Conservation (phyloP, 2,113 vertebrate genomes). For the Polypterus bichir region DNA sequence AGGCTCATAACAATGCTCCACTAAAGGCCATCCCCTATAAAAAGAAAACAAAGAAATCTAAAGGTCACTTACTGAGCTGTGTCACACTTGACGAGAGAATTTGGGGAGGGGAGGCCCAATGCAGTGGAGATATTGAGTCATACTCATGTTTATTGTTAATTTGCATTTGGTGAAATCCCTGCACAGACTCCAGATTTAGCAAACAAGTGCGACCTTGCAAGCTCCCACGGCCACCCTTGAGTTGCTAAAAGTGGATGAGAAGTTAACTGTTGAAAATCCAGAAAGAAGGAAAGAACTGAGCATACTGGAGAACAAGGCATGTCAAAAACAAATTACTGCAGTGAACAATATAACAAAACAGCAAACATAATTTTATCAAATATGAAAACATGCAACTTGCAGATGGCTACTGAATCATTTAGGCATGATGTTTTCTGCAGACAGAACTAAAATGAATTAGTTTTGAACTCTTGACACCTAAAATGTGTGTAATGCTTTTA, state of each 20-base stretch:
- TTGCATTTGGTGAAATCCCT: constrained; percentile 72
- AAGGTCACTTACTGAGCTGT: background rate
- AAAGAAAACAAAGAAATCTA: background rate
- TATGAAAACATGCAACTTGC: too few species aligned
- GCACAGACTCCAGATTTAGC: constrained; percentile 43
- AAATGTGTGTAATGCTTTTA: too few species aligned
- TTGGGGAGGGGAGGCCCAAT: background rate
- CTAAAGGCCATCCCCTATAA: background rate
- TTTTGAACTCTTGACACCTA: too few species aligned
- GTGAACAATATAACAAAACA: too few species aligned
- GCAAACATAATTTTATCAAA: too few species aligned
- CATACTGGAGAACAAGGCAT: too few species aligned
- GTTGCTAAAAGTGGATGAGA: constrained; percentile 1
- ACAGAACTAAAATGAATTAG: too few species aligned
- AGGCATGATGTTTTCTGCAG: too few species aligned
- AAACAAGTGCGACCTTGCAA: constrained; percentile 23
- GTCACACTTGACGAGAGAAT: constrained; percentile 13
- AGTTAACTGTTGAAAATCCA: too few species aligned
- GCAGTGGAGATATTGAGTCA: constrained; percentile 58
- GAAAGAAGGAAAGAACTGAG: too few species aligned
- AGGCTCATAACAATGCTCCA: background rate
- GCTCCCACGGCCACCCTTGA: constrained; percentile 29
- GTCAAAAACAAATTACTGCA: too few species aligned
- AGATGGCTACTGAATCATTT: too few species aligned
- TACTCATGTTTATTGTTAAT: constrained; percentile 53